These are phyloP conservation scores for Tillus elongatus DNA, from an alignment of 2,888 invertebrate species.

Conservation along the genomic window DNA sequence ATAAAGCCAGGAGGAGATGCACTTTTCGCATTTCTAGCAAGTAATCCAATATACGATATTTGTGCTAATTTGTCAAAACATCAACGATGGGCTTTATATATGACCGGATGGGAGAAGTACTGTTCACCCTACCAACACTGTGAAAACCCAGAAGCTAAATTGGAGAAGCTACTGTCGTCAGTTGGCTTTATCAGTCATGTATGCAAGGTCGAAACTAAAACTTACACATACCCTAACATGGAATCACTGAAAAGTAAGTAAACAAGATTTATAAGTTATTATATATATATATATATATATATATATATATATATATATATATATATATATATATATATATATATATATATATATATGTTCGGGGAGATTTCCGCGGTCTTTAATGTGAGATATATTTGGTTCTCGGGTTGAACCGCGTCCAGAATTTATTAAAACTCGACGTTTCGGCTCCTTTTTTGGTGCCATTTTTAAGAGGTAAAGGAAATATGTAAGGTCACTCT, in stretches of 20 bases:
- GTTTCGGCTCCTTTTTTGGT: no score
- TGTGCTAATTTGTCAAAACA: constrained; percentile 53
- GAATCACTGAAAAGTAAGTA: constrained; percentile 52
- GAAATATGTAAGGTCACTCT: no score
- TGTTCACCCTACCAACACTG: constrained; percentile 61
- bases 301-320: no score
- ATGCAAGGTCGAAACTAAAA: constrained; percentile 49
- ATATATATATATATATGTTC: no score
- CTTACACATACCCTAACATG: constrained; percentile 50
- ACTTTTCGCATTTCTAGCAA: constrained; percentile 58
- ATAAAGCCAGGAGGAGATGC: constrained; percentile 61
- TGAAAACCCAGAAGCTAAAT: constrained; percentile 48
- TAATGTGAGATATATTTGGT: no score
- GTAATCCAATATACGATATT: constrained; percentile 59
- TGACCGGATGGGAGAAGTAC: constrained; percentile 55
- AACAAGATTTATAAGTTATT: no score
- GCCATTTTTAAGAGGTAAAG: no score
- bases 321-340: no score
- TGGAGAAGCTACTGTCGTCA: constrained; percentile 46
- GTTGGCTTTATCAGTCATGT: constrained; percentile 51
- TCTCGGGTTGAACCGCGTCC: no score
- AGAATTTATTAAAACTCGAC: no score
- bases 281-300: no score
- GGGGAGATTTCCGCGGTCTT: no score
- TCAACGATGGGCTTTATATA: constrained; percentile 52